Conservation (phyloP, 1,140 invertebrate genomes). For the Cataglyphis hispanica region DNA sequence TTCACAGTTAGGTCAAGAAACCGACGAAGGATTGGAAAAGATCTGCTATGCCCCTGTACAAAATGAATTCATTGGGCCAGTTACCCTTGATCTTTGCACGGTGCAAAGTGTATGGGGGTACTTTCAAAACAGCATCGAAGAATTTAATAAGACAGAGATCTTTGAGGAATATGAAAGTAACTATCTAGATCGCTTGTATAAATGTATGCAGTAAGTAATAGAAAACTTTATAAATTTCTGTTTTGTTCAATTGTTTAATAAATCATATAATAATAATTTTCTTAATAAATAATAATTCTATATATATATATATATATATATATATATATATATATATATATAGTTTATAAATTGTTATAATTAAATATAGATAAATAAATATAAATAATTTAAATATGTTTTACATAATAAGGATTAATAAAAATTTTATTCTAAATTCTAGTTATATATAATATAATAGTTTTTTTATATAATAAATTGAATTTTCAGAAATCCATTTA, state of each 20-base stretch:
- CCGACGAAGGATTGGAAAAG: conserved; percentile 88
- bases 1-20: conserved; percentile 82
- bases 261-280: background rate
- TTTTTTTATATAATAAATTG: conserved; percentile 4
- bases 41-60: conserved; percentile 94
- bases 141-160: conserved; percentile 81
- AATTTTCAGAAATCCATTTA: conserved; percentile 87
- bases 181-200: conserved; percentile 86
- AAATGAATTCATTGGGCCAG: conserved; percentile 88
- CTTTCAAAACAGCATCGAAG: conserved; percentile 89
- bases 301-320: too few species aligned
- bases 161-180: conserved; percentile 70
- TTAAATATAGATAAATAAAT: background rate
- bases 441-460: background rate
- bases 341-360: background rate
- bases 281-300: background rate
- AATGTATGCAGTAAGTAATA: conserved; percentile 84
- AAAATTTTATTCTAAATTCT: background rate
- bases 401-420: background rate
- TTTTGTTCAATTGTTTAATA: background rate
- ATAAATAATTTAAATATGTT: background rate
- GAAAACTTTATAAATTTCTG: background rate
- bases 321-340: too few species aligned
- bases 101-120: conserved; percentile 94
- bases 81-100: conserved; percentile 89